Percentiles rank a stretch among this genome's conserved stretches.
Conservation (phyloP, 2,113 vertebrate genomes). For the Lophochroa leadbeateri region DNA sequence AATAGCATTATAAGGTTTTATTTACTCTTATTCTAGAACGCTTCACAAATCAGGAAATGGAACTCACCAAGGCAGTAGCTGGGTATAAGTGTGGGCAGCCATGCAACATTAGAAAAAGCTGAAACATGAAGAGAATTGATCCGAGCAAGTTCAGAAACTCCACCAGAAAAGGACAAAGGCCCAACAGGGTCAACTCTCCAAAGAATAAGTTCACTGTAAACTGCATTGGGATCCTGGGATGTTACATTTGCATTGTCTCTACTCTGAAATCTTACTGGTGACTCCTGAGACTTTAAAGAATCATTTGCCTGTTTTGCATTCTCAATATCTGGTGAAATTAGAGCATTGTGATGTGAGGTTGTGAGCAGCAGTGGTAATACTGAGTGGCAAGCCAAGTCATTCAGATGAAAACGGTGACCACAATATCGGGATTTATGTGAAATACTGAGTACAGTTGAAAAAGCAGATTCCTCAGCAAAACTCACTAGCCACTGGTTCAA, state of each 20-base stretch:
- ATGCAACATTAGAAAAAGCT: constrained; percentile 96
- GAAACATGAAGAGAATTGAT: constrained; percentile 97
- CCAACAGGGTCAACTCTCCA: constrained; percentile 99
- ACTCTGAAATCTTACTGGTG: constrained; percentile 59
- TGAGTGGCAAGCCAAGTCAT: constrained; percentile 95
- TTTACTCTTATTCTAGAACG: background rate
- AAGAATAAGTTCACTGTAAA: constrained; percentile 98
- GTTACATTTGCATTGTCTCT: constrained; percentile 62
- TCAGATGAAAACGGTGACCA: constrained; percentile 98
- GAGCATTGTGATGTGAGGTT: constrained; percentile 95
- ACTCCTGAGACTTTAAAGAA: constrained; percentile 44
- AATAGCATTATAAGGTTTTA: background rate
- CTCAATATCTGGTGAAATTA: constrained; percentile 80
- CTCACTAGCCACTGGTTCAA: constrained; percentile 97
- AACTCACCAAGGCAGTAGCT: constrained; percentile 94
- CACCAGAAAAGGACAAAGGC: constrained; percentile 93
- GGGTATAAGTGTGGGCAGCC: constrained; percentile 95
- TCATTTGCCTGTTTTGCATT: constrained; percentile 43
- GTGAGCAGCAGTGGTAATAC: constrained; percentile 93
- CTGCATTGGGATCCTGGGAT: constrained; percentile 87
- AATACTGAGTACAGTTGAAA: constrained; percentile 96
- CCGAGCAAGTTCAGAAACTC: constrained; percentile 95
- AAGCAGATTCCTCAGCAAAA: constrained; percentile 96
- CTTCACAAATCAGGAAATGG: background rate
- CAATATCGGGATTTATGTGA: constrained; percentile 97